Evolutionary conservation across 53 echinoderm and acorn worm genomes (phyloP), one percentile per base, ranked within the genome.

Genomic region (Patiria pectinifera): DNA sequence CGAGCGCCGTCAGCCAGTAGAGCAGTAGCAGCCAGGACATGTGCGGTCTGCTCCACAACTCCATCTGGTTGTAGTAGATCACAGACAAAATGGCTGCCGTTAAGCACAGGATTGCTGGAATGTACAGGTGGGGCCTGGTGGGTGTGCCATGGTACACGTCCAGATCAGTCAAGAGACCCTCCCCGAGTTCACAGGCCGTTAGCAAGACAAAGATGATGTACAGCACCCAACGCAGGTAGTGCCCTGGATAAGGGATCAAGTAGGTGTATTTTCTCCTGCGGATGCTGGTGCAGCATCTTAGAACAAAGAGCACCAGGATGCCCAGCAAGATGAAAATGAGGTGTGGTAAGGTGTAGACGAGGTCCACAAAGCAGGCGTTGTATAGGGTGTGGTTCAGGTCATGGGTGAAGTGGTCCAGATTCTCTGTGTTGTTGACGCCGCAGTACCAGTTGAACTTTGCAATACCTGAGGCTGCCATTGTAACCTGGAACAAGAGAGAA

Each of bases 391-490:
- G 91, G 63, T 92, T 82, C 62, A 83, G 72, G 83, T 94, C 92
- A 91, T 79, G 91, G n/a, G 74, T 86, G 82, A 94, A 94, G 63
- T 91, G 59, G 26, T 69, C 59, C 45, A 94, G 89, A 45, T 75
- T 82, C 6, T 78, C 87, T 6, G 91, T 91, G 85, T 74, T 77
- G 83, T 95, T 91, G 16, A 60, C 82, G 3, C 96, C 96, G 84
- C 96, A 96, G 90, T 91, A 96, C 96, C 96, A 96, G 84, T 95
- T 83, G 83, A 93, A 83, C 76, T 87, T 76, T 24, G 82, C 77
- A 7, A 82, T 24, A 3, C 74, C 74, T 10, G 21, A 15, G 21
- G 69, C 69, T 18, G 74, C 74, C 74, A 74, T 74, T n/a, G n/a
- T 1, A 23, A 74, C 13, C 66, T 66, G 66, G 15, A 66, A 18